Evolutionary conservation across 2,113 vertebrate species (phyloP).

Genomic region (Tenebrosternarchus preto): DNA sequence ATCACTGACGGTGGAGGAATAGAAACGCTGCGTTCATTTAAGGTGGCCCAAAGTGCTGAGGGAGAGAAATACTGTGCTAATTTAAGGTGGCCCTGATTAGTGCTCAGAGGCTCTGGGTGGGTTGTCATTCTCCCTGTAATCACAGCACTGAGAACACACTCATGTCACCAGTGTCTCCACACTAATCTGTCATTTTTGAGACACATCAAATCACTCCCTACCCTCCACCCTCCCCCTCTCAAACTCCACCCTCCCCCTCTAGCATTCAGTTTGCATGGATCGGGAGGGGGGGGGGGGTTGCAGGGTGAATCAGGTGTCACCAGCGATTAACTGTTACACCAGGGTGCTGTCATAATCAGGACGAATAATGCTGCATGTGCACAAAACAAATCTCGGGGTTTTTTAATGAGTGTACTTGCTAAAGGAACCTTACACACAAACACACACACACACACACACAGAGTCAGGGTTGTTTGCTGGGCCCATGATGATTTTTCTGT

Average conservation of each 20-base stretch:
- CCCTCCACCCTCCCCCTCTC: constrained; percentile 69
- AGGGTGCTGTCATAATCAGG: constrained; percentile 98
- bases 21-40: constrained; percentile 42
- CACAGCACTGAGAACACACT: constrained; percentile 86
- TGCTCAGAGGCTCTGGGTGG: constrained; percentile 73
- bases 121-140: constrained; percentile 93
- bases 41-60: constrained; percentile 50
- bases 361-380: constrained; percentile 99
- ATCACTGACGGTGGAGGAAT: too few relatives aligned
- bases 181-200: constrained; percentile 99
- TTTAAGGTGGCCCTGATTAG: constrained; percentile 77
- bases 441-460: constrained; percentile 13
- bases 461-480: constrained; percentile 76
- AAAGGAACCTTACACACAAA: neutral
- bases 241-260: constrained; percentile 83
- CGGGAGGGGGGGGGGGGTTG: constrained; percentile 89
- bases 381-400: constrained; percentile 58
- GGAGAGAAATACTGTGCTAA: constrained; percentile 76
- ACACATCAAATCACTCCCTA: constrained; percentile 97
- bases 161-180: constrained; percentile 87
- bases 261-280: constrained; percentile 98
- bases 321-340: constrained; percentile 99
- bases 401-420: constrained; percentile 29
- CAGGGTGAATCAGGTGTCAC: constrained; percentile 99
- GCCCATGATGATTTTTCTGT: constrained; percentile 78